Evolutionary conservation across 1,140 invertebrate species (phyloP).

Genomic region (Lycorma delicatula): DNA sequence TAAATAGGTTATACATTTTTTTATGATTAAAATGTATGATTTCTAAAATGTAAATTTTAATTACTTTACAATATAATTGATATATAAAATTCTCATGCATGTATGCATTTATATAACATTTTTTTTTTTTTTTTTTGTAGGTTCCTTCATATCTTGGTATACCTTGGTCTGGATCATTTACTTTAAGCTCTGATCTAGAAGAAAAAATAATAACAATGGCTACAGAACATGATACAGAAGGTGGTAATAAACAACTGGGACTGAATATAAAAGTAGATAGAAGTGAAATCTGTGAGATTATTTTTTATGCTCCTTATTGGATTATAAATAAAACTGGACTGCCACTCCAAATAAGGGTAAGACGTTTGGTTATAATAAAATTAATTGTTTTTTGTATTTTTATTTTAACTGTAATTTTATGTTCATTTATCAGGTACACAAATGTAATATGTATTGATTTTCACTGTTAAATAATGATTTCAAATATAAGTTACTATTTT

Average conservation of each 20-base stretch:
- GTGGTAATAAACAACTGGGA: slow-evolving; percentile 53
- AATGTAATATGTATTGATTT: no score
- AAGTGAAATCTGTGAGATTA: slow-evolving; percentile 51
- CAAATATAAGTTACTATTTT: no score
- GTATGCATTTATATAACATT: background rate
- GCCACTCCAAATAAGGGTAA: slow-evolving; percentile 66
- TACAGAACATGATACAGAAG: slow-evolving; percentile 54
- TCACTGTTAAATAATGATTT: no score
- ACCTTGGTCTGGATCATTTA: slow-evolving; percentile 61
- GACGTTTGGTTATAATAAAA: no score
- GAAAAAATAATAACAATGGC: slow-evolving; percentile 57
- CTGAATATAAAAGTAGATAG: slow-evolving; percentile 55
- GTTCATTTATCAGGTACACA: no score
- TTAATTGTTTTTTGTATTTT: no score
- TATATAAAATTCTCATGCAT: no score
- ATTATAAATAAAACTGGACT: slow-evolving; percentile 81
- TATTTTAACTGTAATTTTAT: no score
- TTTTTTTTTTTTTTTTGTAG: slow-evolving; percentile 36
- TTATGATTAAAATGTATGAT: no score
- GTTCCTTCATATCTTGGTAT: slow-evolving; percentile 54
- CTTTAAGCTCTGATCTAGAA: slow-evolving; percentile 55
- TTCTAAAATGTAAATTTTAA: no score
- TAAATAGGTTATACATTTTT: no score
- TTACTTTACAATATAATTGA: no score
- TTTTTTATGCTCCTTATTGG: slow-evolving; percentile 80